phyloP scores from a whole-genome alignment of 2,888 invertebrate genomes.

The Clitarchus hookeri region DNA sequence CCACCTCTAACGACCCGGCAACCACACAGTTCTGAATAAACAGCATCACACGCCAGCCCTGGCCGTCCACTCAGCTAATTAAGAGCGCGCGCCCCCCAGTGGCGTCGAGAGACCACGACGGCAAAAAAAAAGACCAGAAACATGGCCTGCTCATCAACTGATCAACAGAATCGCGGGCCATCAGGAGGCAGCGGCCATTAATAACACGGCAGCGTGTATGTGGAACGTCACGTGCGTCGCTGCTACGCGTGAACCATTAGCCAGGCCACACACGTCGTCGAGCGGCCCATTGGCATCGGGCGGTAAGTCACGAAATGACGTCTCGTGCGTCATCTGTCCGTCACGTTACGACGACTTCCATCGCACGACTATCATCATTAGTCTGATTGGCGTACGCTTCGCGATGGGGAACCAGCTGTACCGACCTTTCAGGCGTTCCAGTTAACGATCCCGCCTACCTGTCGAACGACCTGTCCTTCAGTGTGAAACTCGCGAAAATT shows the following conservation, averaged over 20 bases:
- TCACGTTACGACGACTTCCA: not conserved
- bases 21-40: too few relatives aligned
- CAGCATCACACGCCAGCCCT: too few relatives aligned
- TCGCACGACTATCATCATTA: not conserved
- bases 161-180: not conserved
- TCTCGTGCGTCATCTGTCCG: not conserved
- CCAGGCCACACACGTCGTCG: not conserved
- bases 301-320: not conserved
- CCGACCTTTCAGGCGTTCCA: too few relatives aligned
- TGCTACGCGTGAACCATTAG: not conserved
- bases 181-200: not conserved
- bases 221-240: not conserved
- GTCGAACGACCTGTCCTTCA: too few relatives aligned
- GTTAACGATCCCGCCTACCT: too few relatives aligned
- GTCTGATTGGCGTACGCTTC: not conserved
- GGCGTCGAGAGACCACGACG: too few relatives aligned
- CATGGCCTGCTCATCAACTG: not conserved
- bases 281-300: not conserved
- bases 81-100: too few relatives aligned
- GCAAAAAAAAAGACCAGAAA: not conserved
- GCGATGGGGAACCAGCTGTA: too few relatives aligned
- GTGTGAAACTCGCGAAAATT: too few relatives aligned
- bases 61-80: too few relatives aligned
- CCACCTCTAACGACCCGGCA: too few relatives aligned
- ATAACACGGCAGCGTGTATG: not conserved